Conservation (phyloP, 1,140 invertebrate genomes). For the Atta cephalotes region DNA sequence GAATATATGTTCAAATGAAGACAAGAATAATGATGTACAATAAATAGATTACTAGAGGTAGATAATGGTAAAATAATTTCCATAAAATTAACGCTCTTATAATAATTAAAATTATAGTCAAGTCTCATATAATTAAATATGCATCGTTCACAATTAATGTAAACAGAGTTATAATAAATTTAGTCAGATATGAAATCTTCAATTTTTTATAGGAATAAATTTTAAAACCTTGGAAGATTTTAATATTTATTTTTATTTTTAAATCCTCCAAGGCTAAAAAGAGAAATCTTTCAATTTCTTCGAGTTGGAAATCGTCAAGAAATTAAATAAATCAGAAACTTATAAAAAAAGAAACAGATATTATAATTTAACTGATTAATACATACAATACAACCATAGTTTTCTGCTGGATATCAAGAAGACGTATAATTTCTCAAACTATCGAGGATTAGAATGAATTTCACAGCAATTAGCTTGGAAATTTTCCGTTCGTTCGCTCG, state of each 20-base stretch:
- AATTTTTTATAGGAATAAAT: not conserved
- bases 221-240: not conserved
- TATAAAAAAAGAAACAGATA: not conserved
- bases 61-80: not conserved
- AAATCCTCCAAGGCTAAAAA: not conserved
- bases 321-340: not conserved
- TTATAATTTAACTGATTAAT: not conserved
- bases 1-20: not conserved
- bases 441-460: slow-evolving; percentile 36
- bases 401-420: not conserved
- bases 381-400: not conserved
- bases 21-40: not conserved
- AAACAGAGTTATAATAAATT: slow-evolving; percentile 5
- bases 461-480: slow-evolving; percentile 49
- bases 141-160: not conserved
- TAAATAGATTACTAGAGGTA: not conserved
- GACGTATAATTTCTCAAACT: slow-evolving; percentile 52
- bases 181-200: not conserved
- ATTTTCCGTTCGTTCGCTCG: slow-evolving; percentile 54
- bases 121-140: not conserved
- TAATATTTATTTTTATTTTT: not conserved
- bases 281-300: not conserved
- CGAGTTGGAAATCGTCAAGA: not conserved
- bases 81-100: not conserved
- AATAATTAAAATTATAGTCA: slow-evolving; percentile 1